Evolutionary conservation across 2,797 vertebrate genomes (phyloP), one percentile per base, ranked within the genome.

Genomic region (Neopelma chrysocephalum): DNA sequence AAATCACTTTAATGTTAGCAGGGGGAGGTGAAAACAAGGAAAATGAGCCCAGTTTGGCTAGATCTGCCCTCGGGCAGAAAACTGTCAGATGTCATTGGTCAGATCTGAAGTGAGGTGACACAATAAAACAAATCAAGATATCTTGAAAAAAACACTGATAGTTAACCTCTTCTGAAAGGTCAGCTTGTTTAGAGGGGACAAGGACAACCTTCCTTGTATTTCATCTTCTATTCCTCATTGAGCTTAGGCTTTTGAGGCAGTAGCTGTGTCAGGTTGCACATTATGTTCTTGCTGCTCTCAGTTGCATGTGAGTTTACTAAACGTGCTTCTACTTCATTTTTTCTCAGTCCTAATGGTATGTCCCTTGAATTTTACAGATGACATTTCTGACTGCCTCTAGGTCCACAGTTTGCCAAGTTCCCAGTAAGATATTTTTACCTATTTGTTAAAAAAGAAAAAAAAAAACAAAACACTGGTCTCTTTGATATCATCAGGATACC

Each of bases 81-180:
- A 91, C 57, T 83, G 76, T 73, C 91, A 82, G 50, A 50, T 83
- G 42, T 53, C 76, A 64, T 94, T 75, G 91, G 56, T 75, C 64
- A 93, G n/a, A 84, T 76, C 60, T 64, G 65, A 94, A 81, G 72
- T 71, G 87, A 94, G 79, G 57, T 64, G 89, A 82, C 56, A 87
- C 56, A 91, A 71, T 61, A 85, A 85, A 91, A 93, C 34, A 95
- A 95, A 88, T 72, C 94, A 94, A 90, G 87, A 36, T n/a, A 53
- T 32, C 72, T 75, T 88, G 50, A 47, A 87, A 93, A 78, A 78
- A 90, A 29, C 56, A 69, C 27, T 38, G 25, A 68, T 42, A 73
- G n/a, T 75, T 94, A 83, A 94, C 80, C 80, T 91, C 92, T 54
- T 81, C 27, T 40, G 32, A 90, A 91, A 69, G 72, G 85, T 93